Base-by-base conservation (phyloP, 1,140 invertebrate species). In the Riptortus pedestris region DNA sequence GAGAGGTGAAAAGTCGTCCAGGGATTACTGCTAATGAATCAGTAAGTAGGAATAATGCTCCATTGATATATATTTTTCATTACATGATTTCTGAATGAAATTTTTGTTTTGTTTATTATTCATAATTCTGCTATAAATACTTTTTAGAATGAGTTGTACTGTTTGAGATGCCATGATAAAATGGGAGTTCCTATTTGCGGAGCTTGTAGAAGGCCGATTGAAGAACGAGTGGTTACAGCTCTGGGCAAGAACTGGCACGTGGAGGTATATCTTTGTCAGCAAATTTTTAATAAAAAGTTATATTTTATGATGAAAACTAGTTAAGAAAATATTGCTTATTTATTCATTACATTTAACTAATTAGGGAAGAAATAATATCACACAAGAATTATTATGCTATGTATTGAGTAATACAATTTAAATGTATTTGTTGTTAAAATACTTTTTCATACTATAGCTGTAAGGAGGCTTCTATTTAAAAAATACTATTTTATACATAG, bases 191-290 rank as follows among this genome's bases (percentile, higher is more conserved):
- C 89, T 20, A 98, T 99, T 69, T 99, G 96, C 76, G 95, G 95
- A 31, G 95, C 95, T 57, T 98, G 96, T 76, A 85, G 95, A 26
- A 84, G 94, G 20, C 94, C 94, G 0, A 96, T 98, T 67, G 94
- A 98, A 75, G 95, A 98, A 74, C 80, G 95, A 52, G 93, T 98
- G 16, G 93, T 98, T 5, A 97, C 93, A 24, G 95, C 95, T 18
- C 75, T 98, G n/a, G 94, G 95, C 4, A 99, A 99, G 77, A 91
- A 98, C 72, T 99, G 96, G 96, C 96, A 99, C 78, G 96, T 99
- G 16, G 96, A 98, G 80, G 82, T 83, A 75, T 71, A 47, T 68
- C 24, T 67, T 60, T 9, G 16, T n/a, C n/a, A n/a, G n/a, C n/a
- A n/a, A n/a, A n/a, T 22, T 22, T 24, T 24, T 27, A 60, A 27